Conservation (phyloP, 2,888 invertebrate species). For the Augiades crinisus region DNA sequence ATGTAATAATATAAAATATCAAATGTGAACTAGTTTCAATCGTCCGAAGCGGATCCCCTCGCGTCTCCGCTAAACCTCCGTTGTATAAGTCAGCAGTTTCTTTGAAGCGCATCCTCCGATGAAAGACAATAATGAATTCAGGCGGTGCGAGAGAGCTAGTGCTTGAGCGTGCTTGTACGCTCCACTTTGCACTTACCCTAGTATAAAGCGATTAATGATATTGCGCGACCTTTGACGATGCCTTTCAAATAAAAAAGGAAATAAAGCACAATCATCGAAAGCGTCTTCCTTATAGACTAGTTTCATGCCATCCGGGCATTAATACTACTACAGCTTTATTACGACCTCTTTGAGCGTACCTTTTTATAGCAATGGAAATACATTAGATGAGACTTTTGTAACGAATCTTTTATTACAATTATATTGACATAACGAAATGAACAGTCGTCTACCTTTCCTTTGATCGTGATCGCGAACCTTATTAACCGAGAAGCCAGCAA, state of each 20-base stretch:
- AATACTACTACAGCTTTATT: slow-evolving; percentile 23
- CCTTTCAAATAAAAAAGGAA: slow-evolving; percentile 56
- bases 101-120: slow-evolving; percentile 69
- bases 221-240: slow-evolving; percentile 58
- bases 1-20: no score
- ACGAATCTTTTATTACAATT: slow-evolving; percentile 3
- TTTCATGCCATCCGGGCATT: slow-evolving; percentile 27
- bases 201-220: slow-evolving; percentile 74
- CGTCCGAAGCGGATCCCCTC: slow-evolving; percentile 51
- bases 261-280: slow-evolving; percentile 60
- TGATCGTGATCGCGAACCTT: neutral
- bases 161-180: slow-evolving; percentile 63
- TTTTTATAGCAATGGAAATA: slow-evolving; percentile 23
- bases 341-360: neutral
- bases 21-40: slow-evolving; percentile 41
- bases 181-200: slow-evolving; percentile 70
- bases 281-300: slow-evolving; percentile 33
- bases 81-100: slow-evolving; percentile 67
- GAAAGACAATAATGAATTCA: slow-evolving; percentile 76
- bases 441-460: slow-evolving; percentile 1
- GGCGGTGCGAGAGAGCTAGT: slow-evolving; percentile 47
- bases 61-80: slow-evolving; percentile 49
- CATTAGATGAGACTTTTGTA: slow-evolving; percentile 10
- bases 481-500: neutral
- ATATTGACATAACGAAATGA: slow-evolving; percentile 7